Conservation (phyloP, 2,113 vertebrate genomes). For the Colistium nudipinnis region DNA sequence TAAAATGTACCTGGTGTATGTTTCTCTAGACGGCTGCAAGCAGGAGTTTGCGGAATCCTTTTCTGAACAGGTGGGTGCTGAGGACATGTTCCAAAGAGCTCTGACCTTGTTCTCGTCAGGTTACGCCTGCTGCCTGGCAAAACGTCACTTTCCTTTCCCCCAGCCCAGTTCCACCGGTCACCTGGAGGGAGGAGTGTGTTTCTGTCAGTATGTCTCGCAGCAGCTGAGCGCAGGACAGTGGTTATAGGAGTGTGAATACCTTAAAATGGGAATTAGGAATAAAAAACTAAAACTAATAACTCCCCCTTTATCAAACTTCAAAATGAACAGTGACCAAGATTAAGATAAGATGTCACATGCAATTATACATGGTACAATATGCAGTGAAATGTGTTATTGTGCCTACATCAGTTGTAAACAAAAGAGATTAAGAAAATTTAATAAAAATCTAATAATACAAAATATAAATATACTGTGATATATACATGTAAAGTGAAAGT, state of each 20-base stretch:
- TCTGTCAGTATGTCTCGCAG: slow-evolving; percentile 72
- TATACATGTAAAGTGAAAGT: no score
- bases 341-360: no score
- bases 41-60: slow-evolving; percentile 52
- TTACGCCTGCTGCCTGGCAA: slow-evolving; percentile 69
- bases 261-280: neutral
- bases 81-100: slow-evolving; percentile 60
- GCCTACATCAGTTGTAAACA: no score
- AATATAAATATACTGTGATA: no score
- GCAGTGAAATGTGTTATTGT: no score
- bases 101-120: slow-evolving; percentile 64
- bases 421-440: no score
- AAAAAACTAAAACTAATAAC: no score
- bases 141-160: slow-evolving; percentile 54
- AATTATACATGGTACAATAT: no score
- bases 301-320: no score
- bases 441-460: no score
- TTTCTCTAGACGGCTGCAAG: slow-evolving; percentile 57
- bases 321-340: no score
- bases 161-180: slow-evolving; percentile 33
- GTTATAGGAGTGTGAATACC: neutral
- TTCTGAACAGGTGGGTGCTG: slow-evolving; percentile 9
- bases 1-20: slow-evolving; percentile 66
- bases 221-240: slow-evolving; percentile 31
- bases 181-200: slow-evolving; percentile 65